phyloP scores from a whole-genome alignment of 2,113 vertebrate species.

The Myodes glareolus region DNA sequence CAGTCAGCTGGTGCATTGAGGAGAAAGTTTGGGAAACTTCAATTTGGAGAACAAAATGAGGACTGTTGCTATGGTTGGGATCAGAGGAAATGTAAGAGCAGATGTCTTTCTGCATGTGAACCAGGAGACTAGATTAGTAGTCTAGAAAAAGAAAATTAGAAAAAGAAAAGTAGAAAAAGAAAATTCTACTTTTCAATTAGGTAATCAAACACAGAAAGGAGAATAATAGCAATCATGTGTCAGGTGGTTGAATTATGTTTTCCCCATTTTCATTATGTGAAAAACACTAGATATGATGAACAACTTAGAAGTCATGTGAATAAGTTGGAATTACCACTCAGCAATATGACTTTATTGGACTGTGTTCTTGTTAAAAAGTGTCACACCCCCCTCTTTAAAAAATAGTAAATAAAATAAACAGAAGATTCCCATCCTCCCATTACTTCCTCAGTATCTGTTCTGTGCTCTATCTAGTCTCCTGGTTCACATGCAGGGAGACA shows the following conservation, averaged over 20 bases:
- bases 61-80: no score
- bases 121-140: no score
- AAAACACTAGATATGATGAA: neutral
- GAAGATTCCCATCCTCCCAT: neutral
- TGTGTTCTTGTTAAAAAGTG: neutral
- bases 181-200: neutral
- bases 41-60: no score
- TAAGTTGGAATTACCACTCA: neutral
- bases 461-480: neutral
- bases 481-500: no score
- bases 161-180: neutral
- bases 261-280: neutral
- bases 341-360: neutral
- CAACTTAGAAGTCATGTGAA: neutral
- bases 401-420: neutral
- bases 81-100: no score
- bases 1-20: neutral
- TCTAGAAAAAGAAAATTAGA: no score
- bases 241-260: neutral
- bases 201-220: neutral
- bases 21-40: neutral
- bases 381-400: neutral
- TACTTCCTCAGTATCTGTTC: neutral
- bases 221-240: neutral
- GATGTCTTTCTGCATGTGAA: no score